Evolutionary conservation across 1,140 invertebrate genomes (phyloP), one percentile per base, ranked within the genome.

Genomic region (Xylocopa sonorina): DNA sequence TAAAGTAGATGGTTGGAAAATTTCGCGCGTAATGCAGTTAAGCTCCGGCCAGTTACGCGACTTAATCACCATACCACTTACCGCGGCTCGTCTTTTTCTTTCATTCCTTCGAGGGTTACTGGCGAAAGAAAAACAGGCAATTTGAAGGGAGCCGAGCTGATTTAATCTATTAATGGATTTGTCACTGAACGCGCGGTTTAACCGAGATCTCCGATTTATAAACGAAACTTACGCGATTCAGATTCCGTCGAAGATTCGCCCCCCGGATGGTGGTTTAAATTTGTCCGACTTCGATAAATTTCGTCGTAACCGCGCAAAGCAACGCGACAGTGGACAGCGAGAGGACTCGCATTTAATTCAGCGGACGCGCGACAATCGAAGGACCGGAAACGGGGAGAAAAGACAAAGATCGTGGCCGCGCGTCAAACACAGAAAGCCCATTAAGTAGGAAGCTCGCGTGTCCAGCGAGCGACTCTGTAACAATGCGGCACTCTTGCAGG

Each of bases 341-440:
- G 48, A 50, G 48, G 18, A n/a, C 21, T 43, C 6, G 51, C 67
- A 29, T 68, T 77, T 55, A 68, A 69, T 69, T 77, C 74, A n/a
- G 51, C 12, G 64, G 32, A 74, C 43, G 71, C 16, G 48, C 46
- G 58, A 77, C 75, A 69, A 77, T 77, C 75, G 75, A 77, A 77
- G 53, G 24, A 32, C 32, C 75, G 75, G 75, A 77, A 77, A 69
- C 75, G 66, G 50, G 43, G 18, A 38, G 53, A 71, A 69, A 77
- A 77, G 75, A 77, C 75, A 77, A 71, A 77, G 67, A 78, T 78
- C 58, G 81, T 83, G 82, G 79, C 60, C 51, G 75, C 63, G 80
- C 78, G 80, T 89, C 82, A 87, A 89, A 89, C 87, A 90, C 88
- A 88, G 87, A 90, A 90, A 89, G 81, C 85, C 88, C 89, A 89